A percentile compares a stretch with the other conserved stretches of the same genome.
phyloP scores from a whole-genome alignment of 1,140 invertebrate species.

The Centruroides sculpturatus region DNA sequence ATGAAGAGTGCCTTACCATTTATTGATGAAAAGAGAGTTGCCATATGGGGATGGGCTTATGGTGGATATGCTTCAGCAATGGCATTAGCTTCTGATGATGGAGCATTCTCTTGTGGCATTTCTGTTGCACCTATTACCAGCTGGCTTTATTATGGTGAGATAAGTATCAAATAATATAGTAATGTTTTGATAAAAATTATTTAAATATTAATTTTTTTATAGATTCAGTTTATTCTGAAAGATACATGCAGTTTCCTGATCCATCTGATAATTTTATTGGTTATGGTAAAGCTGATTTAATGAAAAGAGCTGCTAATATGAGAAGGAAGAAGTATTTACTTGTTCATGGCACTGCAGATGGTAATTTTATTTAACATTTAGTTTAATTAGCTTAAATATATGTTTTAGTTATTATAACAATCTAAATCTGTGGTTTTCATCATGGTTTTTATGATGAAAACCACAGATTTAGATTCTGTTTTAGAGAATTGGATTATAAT shows the following conservation, averaged over 20 bases:
- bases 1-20: constrained; percentile 68
- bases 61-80: constrained; percentile 75
- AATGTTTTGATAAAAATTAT: background rate
- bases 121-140: constrained; percentile 80
- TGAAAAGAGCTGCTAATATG: constrained; percentile 57
- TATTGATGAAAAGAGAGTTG: constrained; percentile 64
- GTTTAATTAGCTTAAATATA: background rate
- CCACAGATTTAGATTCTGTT: too few species aligned
- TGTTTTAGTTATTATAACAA: background rate
- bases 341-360: constrained; percentile 75
- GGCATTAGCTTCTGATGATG: constrained; percentile 51
- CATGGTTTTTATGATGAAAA: background rate
- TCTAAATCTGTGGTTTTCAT: background rate
- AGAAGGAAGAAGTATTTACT: constrained; percentile 70
- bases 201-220: constrained; percentile 21
- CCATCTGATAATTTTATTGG: constrained; percentile 63
- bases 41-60: constrained; percentile 78
- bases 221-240: constrained; percentile 87
- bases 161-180: background rate
- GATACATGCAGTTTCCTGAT: constrained; percentile 83
- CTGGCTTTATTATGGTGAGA: constrained; percentile 78
- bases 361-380: constrained; percentile 3
- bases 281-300: constrained; percentile 75
- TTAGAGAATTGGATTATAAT: too few species aligned
- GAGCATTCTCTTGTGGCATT: constrained; percentile 77